Percentiles rank a stretch among this genome's conserved stretches.
Evolutionary conservation across 1,140 invertebrate genomes (phyloP).

Genomic region (Pseudomyrmex flavicornis): DNA sequence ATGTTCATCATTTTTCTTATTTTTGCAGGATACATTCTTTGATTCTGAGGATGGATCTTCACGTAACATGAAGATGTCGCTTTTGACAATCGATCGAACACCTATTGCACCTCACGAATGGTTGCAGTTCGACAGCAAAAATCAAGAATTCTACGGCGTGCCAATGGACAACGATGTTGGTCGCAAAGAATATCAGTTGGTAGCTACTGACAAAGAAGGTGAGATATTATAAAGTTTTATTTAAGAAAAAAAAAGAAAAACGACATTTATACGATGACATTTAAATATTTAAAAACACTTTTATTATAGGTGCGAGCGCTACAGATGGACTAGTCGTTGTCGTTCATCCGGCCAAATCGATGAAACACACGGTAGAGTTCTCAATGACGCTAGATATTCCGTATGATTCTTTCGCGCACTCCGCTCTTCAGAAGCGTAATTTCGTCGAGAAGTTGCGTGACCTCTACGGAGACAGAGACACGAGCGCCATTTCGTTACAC

Average conservation of each 20-base stretch:
- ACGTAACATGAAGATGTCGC: constrained; percentile 89
- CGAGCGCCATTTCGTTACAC: constrained; percentile 89
- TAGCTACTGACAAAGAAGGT: constrained; percentile 84
- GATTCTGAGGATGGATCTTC: constrained; percentile 94
- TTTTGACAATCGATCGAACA: constrained; percentile 90
- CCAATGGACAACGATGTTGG: constrained; percentile 89
- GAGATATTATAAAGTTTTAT: constrained; percentile 10
- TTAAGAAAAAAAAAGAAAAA: constrained; percentile 18
- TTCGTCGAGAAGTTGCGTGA: constrained; percentile 91
- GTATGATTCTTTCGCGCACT: constrained; percentile 90
- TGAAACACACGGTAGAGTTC: constrained; percentile 89
- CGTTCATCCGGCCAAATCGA: constrained; percentile 86
- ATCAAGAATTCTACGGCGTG: constrained; percentile 95
- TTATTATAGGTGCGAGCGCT: constrained; percentile 84
- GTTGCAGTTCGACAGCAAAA: constrained; percentile 95
- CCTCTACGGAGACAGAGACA: constrained; percentile 91
- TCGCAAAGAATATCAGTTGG: constrained; percentile 91
- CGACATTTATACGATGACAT: neutral
- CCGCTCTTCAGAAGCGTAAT: constrained; percentile 89
- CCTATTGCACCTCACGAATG: constrained; percentile 90
- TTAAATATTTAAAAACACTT: neutral
- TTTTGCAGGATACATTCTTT: constrained; percentile 93
- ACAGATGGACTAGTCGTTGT: constrained; percentile 93
- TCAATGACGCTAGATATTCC: constrained; percentile 91
- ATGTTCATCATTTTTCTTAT: neutral